A percentile compares a stretch with the other conserved stretches of the same genome.
Conservation (phyloP, 2,113 vertebrate species). For the Lanius ludovicianus region DNA sequence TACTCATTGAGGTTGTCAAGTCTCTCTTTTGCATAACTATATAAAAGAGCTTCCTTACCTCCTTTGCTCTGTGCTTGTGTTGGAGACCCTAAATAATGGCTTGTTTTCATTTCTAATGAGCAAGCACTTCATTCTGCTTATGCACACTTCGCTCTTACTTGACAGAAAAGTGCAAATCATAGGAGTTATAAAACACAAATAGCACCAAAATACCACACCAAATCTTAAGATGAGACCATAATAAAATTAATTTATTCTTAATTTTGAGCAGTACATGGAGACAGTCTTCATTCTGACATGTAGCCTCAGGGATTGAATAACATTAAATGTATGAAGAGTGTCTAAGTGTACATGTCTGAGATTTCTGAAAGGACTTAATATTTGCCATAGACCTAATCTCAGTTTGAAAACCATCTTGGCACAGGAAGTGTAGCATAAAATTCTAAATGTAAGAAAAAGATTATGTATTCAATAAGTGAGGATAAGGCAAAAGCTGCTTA, state of each 20-base stretch:
- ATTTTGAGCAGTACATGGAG: neutral
- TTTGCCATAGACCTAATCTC: neutral
- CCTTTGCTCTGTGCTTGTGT: neutral
- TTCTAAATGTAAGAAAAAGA: neutral
- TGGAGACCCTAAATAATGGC: neutral
- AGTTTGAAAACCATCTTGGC: neutral
- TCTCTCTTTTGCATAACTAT: neutral
- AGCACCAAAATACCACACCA: neutral
- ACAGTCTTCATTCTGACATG: neutral
- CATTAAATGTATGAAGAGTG: neutral
- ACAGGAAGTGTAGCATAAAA: neutral
- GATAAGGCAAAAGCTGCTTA: neutral
- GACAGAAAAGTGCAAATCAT: neutral
- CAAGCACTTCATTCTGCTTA: neutral
- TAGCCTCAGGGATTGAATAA: neutral
- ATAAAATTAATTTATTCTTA: neutral
- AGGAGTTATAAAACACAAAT: neutral
- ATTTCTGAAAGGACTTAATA: neutral
- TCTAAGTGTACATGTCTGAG: neutral
- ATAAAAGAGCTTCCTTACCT: neutral
- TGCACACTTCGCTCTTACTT: neutral
- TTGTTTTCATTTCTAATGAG: neutral
- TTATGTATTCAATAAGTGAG: neutral
- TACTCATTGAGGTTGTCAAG: neutral
- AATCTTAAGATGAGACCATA: neutral